Base-by-base conservation (phyloP, 2,888 invertebrate genomes). In the Aporophyla nigra region DNA sequence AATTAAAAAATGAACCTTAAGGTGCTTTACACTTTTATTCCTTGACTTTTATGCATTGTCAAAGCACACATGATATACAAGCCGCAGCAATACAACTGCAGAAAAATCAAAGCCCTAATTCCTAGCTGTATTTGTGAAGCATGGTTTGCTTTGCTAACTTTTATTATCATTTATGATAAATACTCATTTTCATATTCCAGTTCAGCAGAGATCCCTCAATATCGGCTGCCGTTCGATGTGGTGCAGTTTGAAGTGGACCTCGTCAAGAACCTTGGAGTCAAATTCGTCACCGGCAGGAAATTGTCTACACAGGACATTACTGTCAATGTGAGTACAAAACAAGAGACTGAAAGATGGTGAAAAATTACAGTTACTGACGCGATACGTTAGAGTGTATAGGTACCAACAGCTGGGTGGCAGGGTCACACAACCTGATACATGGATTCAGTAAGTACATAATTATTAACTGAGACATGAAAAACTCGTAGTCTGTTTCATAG, bases 121-220 rank as follows among this genome's bases (percentile, higher is more conserved):
- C 10, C 10, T n/a, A 43, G 9, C 5, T 5, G 16, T 9, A 43
- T 16, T 40, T 3, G 21, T n/a, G n/a, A 40, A 40, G 40, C 21
- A 43, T 40, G n/a, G n/a, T 9, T 19, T 10, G 24, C 0, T 5
- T 24, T 19, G 5, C 10, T n/a, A 6, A 46, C 24, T 46, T 63
- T 43, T 19, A 43, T 10, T 63, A 3, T 43, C 43, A 46, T 1
- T 24, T 65, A 24, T 49, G 5, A 27, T 65, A 65, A 49, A 27
- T 0, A 66, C 14, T n/a, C 2, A 54, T n/a, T n/a, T 67, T 66
- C 10, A 56, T 67, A 49, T 59, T 76, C 16, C 63, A 99, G 99
- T 92, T 98, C 99, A 0, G 97, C 99, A 0, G 99, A 99, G 96
- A 99, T 99, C 86, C 99, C 99, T 0, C 99, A 99, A 92, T 99